Base-by-base conservation (phyloP, 2,888 invertebrate genomes). In the Clistopyga incitator region DNA sequence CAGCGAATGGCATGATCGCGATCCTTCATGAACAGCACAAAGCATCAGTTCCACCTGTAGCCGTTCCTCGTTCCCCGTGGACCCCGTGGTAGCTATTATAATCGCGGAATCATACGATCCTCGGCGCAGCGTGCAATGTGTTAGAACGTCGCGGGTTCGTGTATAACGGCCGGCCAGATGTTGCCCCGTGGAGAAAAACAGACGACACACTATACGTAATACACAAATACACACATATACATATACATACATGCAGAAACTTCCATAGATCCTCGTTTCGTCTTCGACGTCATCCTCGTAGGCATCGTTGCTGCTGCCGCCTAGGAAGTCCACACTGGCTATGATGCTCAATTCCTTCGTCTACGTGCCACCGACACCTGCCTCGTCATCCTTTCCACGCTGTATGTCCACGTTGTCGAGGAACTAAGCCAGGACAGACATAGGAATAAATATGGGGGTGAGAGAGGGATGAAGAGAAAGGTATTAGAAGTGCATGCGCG, bases 121-220 rank as follows among this genome's bases (percentile, higher is more conserved):
- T 47, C 56, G 67, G 25, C 68, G 68, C 47, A 29, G 47, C 47
- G 50, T 47, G 47, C 25, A 42, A 67, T 56, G 65, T 52, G 74
- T 50, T 74, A 61, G 72, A 82, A 78, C 85, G 85, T 84, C 85
- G 81, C 85, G 84, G 85, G 78, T 84, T 85, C 81, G 72, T 85
- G 89, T 90, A 20, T 54, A 91, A 91, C 90, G 90, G 90, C 89
- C 83, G 87, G 81, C 90, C 91, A 90, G 89, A 90, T 91, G 91
- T 90, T 89, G 86, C 86, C 81, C n/a, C 64, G 25, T 47, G 42
- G 23, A 70, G 54, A 45, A 56, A 72, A 34, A 87, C 85, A 85
- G 67, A 78, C 80, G 68, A 71, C 78, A 79, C 76, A 79, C 52
- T 54, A 18, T 20, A 8, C 52, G 20, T 10, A 34, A 70, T 54